These are phyloP conservation scores for Apostichopus californicus DNA, from an alignment of 35 echinoderm and acorn worm genomes.

Conservation along the genomic window DNA sequence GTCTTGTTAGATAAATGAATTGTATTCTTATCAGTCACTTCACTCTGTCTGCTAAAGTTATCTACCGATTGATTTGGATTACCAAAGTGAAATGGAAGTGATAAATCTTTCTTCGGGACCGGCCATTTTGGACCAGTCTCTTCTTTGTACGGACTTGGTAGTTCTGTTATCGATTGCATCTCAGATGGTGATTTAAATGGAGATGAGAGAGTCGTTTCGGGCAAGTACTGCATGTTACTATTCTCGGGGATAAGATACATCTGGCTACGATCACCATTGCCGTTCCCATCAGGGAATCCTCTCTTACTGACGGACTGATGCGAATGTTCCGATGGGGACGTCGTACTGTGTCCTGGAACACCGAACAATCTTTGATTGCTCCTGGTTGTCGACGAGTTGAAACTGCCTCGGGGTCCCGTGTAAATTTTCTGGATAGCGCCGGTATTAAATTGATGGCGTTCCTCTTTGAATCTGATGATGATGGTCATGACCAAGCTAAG, in stretches of 20 bases:
- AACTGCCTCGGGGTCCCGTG: constrained; percentile 55
- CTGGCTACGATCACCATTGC: constrained; percentile 52
- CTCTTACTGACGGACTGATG: constrained; percentile 71
- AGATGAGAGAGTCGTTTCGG: constrained; percentile 74
- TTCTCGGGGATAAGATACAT: constrained; percentile 82
- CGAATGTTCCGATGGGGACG: constrained; percentile 79
- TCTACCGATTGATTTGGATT: constrained; percentile 37
- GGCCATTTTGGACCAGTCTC: constrained; percentile 64
- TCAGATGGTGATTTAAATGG: constrained; percentile 50
- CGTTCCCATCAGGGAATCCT: constrained; percentile 82
- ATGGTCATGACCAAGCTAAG: constrained; percentile 69
- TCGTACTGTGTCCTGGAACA: constrained; percentile 68
- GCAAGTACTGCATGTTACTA: constrained; percentile 60
- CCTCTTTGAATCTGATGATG: constrained; percentile 69
- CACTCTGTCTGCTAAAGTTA: constrained; percentile 49
- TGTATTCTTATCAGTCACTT: constrained; percentile 80
- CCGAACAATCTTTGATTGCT: constrained; percentile 68
- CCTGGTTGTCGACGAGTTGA: constrained; percentile 71
- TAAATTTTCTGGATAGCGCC: constrained; percentile 49
- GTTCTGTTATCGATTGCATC: constrained; percentile 43
- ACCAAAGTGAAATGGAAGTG: constrained; percentile 63
- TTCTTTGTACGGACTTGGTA: constrained; percentile 76
- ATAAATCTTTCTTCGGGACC: constrained; percentile 48
- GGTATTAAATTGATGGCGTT: constrained; percentile 9
- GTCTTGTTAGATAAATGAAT: constrained; percentile 71